Conservation (phyloP, 1,140 invertebrate genomes). For the Lethocerus indicus region DNA sequence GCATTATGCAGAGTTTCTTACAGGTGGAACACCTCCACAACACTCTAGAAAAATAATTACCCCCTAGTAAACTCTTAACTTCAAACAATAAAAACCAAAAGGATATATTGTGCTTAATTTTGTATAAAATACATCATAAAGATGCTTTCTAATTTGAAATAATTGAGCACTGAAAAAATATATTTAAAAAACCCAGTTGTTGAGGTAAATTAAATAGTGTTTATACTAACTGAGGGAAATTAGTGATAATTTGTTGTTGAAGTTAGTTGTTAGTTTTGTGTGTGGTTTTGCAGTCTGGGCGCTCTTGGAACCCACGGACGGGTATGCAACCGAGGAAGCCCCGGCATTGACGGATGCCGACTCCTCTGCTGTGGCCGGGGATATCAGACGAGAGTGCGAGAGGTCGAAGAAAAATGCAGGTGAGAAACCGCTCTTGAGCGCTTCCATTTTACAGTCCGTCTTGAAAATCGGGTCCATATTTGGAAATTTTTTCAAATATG, state of each 20-base stretch:
- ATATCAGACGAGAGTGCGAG: constrained; percentile 69
- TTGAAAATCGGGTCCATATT: no score
- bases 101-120: neutral
- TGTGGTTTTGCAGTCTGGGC: constrained; percentile 46
- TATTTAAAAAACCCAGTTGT: no score
- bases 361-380: constrained; percentile 82
- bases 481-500: no score
- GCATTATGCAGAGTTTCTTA: constrained; percentile 94
- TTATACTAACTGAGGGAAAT: no score
- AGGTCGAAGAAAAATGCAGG: constrained; percentile 80
- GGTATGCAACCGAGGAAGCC: constrained; percentile 63
- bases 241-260: no score
- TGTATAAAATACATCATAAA: neutral
- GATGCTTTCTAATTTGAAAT: no score
- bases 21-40: constrained; percentile 78
- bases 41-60: constrained; percentile 33
- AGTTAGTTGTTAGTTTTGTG: no score
- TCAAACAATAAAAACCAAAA: neutral
- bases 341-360: constrained; percentile 62
- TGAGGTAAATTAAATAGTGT: no score
- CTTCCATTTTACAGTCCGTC: no score
- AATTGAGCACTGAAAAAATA: no score
- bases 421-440: no score
- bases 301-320: constrained; percentile 71
- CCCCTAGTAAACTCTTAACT: neutral